phyloP scores from a whole-genome alignment of 2,888 invertebrate genomes.

The Orthonevra nobilis region DNA sequence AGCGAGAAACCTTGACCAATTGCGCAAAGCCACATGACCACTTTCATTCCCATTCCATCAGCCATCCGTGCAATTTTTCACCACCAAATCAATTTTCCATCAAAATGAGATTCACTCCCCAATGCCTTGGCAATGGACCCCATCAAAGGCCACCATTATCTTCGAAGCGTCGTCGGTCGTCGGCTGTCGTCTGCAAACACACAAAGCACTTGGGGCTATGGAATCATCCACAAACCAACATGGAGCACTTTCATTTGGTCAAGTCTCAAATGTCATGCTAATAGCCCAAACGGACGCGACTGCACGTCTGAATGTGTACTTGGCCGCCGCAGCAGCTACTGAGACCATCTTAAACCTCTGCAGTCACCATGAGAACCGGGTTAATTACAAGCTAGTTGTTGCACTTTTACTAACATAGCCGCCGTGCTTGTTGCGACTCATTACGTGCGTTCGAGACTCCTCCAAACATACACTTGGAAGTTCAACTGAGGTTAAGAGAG shows the following conservation, averaged over 20 bases:
- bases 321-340: neutral
- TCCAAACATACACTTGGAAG: conserved; percentile 7
- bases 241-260: conserved; percentile 57
- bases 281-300: conserved; percentile 20
- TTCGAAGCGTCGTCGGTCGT: conserved; percentile 24
- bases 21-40: conserved; percentile 41
- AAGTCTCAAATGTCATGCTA: conserved; percentile 40
- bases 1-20: conserved; percentile 59
- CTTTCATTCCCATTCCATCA: conserved; percentile 36
- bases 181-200: neutral
- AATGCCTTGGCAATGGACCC: neutral
- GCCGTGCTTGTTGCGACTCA: conserved; percentile 35
- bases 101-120: conserved; percentile 30
- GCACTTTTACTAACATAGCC: conserved; percentile 76
- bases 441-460: conserved; percentile 50
- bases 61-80: conserved; percentile 35
- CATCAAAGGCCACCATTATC: conserved; percentile 24
- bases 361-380: conserved; percentile 77
- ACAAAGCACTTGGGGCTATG: neutral
- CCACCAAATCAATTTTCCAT: conserved; percentile 55
- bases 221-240: neutral
- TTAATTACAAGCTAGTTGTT: conserved; percentile 77
- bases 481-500: conserved; percentile 62
- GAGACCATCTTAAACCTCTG: no score
- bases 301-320: neutral